Evolutionary conservation across 2,888 invertebrate species (phyloP).

Genomic region (Harpagoxenus sublaevis): DNA sequence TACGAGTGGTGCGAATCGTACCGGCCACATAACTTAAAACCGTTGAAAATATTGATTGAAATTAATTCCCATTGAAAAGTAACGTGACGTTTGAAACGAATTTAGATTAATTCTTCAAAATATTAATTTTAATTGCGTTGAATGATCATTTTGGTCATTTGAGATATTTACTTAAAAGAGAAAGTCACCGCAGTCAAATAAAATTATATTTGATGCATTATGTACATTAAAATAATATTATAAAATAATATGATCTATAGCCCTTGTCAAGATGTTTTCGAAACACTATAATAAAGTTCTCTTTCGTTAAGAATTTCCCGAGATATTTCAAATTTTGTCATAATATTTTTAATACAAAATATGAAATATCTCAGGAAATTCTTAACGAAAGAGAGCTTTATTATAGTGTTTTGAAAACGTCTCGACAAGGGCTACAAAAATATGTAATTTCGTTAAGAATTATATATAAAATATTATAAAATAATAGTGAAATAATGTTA

Average conservation of each 20-base stretch:
- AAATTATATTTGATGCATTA: neutral
- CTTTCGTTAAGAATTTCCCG: no score
- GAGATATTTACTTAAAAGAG: neutral
- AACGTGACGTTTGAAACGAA: neutral
- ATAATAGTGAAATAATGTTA: no score
- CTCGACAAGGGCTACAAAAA: no score
- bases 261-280: no score
- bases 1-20: slow-evolving; percentile 1
- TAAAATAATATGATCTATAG: neutral
- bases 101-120: neutral
- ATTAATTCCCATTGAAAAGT: neutral
- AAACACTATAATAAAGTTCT: no score
- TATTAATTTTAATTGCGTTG: neutral
- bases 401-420: no score
- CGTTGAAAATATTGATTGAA: slow-evolving; percentile 28
- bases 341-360: no score
- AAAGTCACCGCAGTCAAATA: neutral
- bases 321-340: no score
- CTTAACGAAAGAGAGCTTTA: no score
- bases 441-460: no score
- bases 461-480: no score
- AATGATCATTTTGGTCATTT: neutral
- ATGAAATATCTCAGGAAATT: no score
- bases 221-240: neutral
- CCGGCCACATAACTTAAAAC: neutral